phyloP scores from a whole-genome alignment of 2,113 vertebrate species.

The Podocnemis expansa region DNA sequence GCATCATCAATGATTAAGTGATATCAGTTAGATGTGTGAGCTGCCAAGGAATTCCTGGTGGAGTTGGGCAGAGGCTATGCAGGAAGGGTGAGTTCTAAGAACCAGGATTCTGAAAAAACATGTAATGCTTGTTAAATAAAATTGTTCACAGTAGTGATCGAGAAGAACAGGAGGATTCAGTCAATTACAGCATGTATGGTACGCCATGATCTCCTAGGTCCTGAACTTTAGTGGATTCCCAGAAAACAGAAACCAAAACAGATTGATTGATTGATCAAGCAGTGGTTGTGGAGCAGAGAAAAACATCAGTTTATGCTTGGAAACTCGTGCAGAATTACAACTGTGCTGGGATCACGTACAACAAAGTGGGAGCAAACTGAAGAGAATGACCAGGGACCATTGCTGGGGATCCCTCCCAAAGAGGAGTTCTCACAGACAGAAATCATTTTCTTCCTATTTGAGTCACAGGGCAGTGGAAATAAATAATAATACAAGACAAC shows the following conservation, averaged over 20 bases:
- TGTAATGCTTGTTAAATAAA: not conserved
- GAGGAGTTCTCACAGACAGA: not conserved
- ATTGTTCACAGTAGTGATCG: not conserved
- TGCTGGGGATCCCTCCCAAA: accelerated
- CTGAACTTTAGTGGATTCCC: not conserved
- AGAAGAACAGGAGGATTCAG: not conserved
- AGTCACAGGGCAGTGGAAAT: not conserved
- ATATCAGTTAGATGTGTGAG: not conserved
- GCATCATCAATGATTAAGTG: not conserved
- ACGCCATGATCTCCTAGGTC: not conserved
- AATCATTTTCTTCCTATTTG: not conserved
- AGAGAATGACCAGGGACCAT: not conserved
- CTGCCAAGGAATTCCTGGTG: not conserved
- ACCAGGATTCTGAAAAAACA: not conserved
- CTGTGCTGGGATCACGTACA: accelerated
- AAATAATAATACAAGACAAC: not conserved
- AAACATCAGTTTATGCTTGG: not conserved
- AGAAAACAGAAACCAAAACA: conserved; percentile 7
- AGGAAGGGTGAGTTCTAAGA: not conserved
- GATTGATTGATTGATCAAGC: too few species aligned
- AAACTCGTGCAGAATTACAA: not conserved
- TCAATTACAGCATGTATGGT: not conserved
- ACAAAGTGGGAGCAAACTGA: not conserved
- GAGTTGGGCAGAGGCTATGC: not conserved
- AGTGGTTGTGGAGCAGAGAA: not conserved